Conservation (phyloP, 2,797 vertebrate species). For the Myioborus miniatus region DNA sequence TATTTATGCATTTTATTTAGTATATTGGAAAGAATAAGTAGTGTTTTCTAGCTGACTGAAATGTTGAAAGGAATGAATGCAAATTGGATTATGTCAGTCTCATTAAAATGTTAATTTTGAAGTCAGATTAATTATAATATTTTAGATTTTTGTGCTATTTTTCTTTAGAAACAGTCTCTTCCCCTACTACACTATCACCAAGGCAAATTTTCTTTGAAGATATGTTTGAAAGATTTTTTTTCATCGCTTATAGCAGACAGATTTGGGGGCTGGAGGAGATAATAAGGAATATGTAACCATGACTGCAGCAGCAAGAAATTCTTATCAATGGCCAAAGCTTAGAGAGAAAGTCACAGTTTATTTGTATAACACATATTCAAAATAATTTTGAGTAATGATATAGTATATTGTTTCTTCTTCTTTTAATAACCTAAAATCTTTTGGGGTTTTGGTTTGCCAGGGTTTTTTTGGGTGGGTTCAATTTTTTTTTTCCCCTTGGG, state of each 20-base stretch:
- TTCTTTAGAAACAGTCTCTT: background rate
- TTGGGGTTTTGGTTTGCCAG: accelerated
- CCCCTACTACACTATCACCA: background rate
- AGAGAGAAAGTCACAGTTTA: background rate
- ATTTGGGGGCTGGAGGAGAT: background rate
- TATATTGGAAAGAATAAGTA: background rate
- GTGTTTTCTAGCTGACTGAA: background rate
- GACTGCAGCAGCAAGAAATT: background rate
- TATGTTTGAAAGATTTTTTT: background rate
- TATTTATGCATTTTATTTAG: background rate
- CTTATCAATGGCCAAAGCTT: background rate
- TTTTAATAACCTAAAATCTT: background rate
- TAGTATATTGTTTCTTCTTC: background rate
- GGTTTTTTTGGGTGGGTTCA: accelerated
- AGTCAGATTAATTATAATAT: background rate
- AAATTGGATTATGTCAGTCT: background rate
- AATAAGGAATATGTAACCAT: background rate
- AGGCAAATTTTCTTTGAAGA: background rate
- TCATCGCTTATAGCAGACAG: background rate
- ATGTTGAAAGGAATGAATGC: background rate
- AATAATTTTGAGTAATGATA: background rate
- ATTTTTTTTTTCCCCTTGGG: background rate
- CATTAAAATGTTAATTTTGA: background rate
- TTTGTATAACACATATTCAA: background rate
- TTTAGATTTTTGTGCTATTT: background rate